Evolutionary conservation across 2,888 invertebrate species (phyloP), one percentile per base, ranked within the genome.

Genomic region (Cephus nigrinus): DNA sequence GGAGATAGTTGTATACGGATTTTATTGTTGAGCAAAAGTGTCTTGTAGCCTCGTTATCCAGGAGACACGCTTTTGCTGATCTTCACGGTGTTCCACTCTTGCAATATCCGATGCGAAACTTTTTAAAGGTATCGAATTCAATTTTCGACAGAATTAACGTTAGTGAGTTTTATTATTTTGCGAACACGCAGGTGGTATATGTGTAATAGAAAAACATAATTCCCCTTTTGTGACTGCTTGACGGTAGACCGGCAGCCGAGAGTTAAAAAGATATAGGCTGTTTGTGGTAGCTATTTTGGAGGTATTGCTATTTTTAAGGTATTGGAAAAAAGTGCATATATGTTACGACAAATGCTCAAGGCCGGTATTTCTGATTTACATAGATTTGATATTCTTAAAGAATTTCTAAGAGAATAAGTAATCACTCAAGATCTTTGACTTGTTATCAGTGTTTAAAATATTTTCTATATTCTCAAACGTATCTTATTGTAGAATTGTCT

Each of bases 331-430:
- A 30, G 77, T 40, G 36, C 15, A 68, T 35, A 68, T 69, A 9
- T 30, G 69, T 77, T 77, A 69, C 74, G 34, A 77, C 31, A 77
- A 35, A 68, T 55, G 35, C 31, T 35, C 35, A 76, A 68, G 40
- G 31, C 77, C 68, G 11, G 30, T 36, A 77, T 36, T 74, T 74
- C 69, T 15, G 74, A 77, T 77, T 74, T 77, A 73, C 74, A 69
- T 77, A 31, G 36, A 32, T 73, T 31, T 15, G 73, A 68, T 76
- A 73, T 30, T 30, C n/a, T 77, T 55, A 55, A 15, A 35, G 35
- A 74, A 34, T 74, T 77, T 77, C 74, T 30, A 77, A 55, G 34
- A 31, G 30, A 55, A 23, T 40, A 5, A 40, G 23, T 9, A 55
- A 23, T 55, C 23, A 5, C 9, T 55, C 55, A 9, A 55, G 9